Conservation (phyloP, 2,797 vertebrate genomes). For the Cossypha heuglini region DNA sequence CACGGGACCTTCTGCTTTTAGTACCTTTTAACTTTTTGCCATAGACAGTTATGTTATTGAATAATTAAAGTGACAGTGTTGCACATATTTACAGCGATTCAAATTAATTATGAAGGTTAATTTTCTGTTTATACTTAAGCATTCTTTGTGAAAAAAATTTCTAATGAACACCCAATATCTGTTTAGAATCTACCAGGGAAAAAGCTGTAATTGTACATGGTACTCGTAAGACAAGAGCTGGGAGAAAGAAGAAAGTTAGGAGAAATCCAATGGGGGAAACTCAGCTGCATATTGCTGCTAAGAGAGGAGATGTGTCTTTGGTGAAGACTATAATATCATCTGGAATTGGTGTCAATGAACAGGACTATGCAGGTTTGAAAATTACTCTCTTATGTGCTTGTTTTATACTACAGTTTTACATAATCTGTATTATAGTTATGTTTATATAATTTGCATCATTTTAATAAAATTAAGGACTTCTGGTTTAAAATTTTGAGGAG, state of each 20-base stretch:
- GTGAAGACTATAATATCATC: constrained; percentile 78
- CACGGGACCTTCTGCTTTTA: not conserved
- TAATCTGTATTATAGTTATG: not conserved
- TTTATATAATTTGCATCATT: not conserved
- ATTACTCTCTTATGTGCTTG: not conserved
- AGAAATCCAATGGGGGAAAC: constrained; percentile 78
- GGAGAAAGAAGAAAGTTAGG: constrained; percentile 64
- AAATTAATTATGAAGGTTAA: not conserved
- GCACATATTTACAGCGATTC: not conserved
- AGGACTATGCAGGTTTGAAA: constrained; percentile 83
- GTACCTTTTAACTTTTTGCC: not conserved
- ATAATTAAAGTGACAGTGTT: not conserved
- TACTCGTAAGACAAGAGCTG: not conserved
- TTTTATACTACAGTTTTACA: not conserved
- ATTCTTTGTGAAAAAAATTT: not conserved
- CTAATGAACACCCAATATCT: not conserved
- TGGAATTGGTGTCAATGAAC: constrained; percentile 79
- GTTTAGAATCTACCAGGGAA: constrained; percentile 24
- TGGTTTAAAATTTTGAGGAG: not conserved
- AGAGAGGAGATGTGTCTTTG: constrained; percentile 71
- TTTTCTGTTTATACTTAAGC: not conserved
- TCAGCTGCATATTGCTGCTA: constrained; percentile 78
- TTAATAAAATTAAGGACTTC: not conserved
- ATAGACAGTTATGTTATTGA: not conserved
- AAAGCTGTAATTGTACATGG: not conserved